A percentile compares a stretch with the other conserved stretches of the same genome.
These are phyloP conservation scores for Rhagium mordax DNA, from an alignment of 2,888 invertebrate species.

Conservation along the genomic window DNA sequence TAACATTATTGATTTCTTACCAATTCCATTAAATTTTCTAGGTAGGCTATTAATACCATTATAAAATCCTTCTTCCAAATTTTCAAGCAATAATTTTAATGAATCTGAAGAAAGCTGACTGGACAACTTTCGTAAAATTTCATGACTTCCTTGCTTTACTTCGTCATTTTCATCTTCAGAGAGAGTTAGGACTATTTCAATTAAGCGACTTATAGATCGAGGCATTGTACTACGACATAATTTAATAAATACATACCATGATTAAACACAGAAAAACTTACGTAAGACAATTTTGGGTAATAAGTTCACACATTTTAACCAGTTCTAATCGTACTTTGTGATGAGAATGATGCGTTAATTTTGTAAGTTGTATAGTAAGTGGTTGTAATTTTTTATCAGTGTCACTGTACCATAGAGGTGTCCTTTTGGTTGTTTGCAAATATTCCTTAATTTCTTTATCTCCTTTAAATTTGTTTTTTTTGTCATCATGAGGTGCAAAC, in stretches of 20 bases:
- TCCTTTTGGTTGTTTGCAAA: conserved; percentile 67
- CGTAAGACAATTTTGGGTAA: conserved; percentile 76
- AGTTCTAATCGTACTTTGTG: conserved; percentile 77
- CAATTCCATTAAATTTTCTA: conserved; percentile 77
- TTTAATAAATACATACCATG: not conserved
- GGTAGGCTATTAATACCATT: conserved; percentile 76
- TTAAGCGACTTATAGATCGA: conserved; percentile 74
- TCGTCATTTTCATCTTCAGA: conserved; percentile 77
- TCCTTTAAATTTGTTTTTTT: conserved; percentile 55
- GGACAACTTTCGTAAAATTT: conserved; percentile 67
- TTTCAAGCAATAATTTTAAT: conserved; percentile 71
- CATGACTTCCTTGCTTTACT: conserved; percentile 70
- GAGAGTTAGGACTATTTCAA: conserved; percentile 80
- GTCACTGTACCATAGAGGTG: conserved; percentile 74
- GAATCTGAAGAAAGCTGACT: conserved; percentile 66
- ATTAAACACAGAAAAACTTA: conserved; percentile 64
- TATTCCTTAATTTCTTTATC: conserved; percentile 65
- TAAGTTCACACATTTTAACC: conserved; percentile 73
- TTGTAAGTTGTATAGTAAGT: conserved; percentile 71
- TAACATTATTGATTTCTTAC: conserved; percentile 62
- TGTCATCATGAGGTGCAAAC: not conserved
- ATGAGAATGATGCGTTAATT: conserved; percentile 76
- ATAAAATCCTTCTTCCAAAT: conserved; percentile 76
- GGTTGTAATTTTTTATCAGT: conserved; percentile 74
- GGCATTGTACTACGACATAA: conserved; percentile 74